phyloP scores from a whole-genome alignment of 2,888 invertebrate species.

The Macrophya alboannulata region DNA sequence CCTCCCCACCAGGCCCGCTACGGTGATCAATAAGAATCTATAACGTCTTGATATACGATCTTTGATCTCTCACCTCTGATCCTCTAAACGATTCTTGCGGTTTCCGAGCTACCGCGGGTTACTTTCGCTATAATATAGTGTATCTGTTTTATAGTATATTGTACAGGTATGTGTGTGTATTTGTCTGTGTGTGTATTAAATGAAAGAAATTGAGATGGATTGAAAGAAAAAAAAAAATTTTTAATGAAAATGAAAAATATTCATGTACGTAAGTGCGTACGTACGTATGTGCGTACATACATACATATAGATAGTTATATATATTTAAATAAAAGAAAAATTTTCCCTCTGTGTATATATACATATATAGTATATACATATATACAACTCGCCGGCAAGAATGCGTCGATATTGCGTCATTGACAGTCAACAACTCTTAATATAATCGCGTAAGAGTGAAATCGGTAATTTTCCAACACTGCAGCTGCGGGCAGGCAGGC shows the following conservation, averaged over 20 bases:
- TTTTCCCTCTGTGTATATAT: background rate
- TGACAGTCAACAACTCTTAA: slow-evolving; percentile 65
- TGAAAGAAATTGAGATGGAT: background rate
- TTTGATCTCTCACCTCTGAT: slow-evolving; percentile 38
- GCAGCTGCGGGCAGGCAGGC: slow-evolving; percentile 54
- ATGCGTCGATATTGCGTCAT: slow-evolving; percentile 64
- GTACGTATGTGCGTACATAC: slow-evolving; percentile 32
- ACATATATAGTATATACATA: background rate
- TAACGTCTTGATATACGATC: slow-evolving; percentile 29
- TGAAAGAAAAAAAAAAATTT: background rate
- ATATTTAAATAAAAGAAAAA: slow-evolving; percentile 33
- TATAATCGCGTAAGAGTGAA: slow-evolving; percentile 56
- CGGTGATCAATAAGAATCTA: slow-evolving; percentile 4
- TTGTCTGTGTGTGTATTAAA: background rate
- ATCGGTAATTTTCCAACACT: slow-evolving; percentile 66
- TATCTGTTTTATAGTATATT: background rate
- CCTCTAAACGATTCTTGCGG: background rate
- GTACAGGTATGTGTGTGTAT: background rate
- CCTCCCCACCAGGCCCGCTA: background rate
- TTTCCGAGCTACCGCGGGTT: slow-evolving; percentile 6
- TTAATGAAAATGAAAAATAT: background rate
- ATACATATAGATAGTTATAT: background rate
- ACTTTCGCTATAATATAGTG: slow-evolving; percentile 8
- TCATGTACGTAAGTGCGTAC: background rate
- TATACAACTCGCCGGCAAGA: slow-evolving; percentile 47